Base-by-base conservation (phyloP, 2,888 invertebrate species). In the Homarus gammarus region DNA sequence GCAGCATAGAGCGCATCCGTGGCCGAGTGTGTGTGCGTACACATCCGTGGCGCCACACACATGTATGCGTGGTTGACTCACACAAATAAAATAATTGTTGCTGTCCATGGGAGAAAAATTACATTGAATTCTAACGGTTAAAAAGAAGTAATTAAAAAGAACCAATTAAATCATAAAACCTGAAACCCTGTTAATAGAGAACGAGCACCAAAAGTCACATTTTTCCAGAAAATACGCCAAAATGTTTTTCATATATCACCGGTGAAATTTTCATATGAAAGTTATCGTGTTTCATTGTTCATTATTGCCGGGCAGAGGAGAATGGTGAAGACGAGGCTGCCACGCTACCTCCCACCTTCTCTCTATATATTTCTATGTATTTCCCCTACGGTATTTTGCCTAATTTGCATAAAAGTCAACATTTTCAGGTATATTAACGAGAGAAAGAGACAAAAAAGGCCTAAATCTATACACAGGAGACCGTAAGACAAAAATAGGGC, bases 31-130 rank as follows among this genome's bases (percentile, higher is more conserved):
- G n/a, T n/a, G 31, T 64, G 64, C 8, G 31, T 64, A 64, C 64
- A 64, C 18, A 70, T 31, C n/a, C n/a, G n/a, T n/a, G n/a, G n/a
- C n/a, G n/a, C n/a, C n/a, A 70, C 70, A 70, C 72, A 72, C 27
- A 36, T 27, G 15, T 36, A 36, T 27, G 36, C 64, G 27, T 64
- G n/a, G 64, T 12, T 64, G 64, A 64, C 64, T 64, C 64, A 0
- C 3, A 18, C 56, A 56, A 56, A 56, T 56, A 22, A 64, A 64
- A 64, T 64, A 64, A 27, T 27, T 64, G 5, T 6, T 64, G 61
- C 27, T 27, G n/a, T 2, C 61, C 18, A 64, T n/a, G 18, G 18
- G 27, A 27, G 2, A 64, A 64, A 64, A 64, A 31, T 64, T 27
- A 5, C 27, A 64, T 64, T 64, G 27, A 64, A 64, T 27, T 64